Base-by-base conservation (phyloP, 1,140 invertebrate genomes). In the Lamellibrachia luymesi region DNA sequence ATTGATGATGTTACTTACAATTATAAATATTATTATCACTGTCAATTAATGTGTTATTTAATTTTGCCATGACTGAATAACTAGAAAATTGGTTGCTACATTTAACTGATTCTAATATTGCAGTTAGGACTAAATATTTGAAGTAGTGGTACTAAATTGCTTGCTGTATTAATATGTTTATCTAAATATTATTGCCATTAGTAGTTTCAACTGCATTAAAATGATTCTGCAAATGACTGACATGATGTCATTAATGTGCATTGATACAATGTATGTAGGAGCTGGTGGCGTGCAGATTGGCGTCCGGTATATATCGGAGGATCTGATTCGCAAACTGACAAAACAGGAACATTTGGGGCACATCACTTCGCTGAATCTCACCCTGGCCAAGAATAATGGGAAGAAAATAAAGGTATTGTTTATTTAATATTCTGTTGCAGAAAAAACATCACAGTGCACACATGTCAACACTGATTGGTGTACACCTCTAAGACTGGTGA, bases 261-360 rank as follows among this genome's bases (percentile, higher is more conserved):
- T 22, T 80, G 7, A 80, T 22, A 80, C 17, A n/a, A n/a, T 38
- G 38, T 80, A 0, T 80, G 13, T 80, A 80, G 64, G 64, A 17
- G 64, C 64, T 8, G 64, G 64, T 80, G 64, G 64, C 1, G 25
- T 8, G 0, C 94, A 95, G 51, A 50, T 94, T 56, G 96, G 96
- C 25, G 95, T 96, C 0, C 94, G 96, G 4, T 96, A 96, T 93
- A 96, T 96, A 64, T 96, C 95, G 25, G 96, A 96, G 90, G 96
- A 96, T 50, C 93, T 96, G 17, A 95, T 96, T 50, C 95, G 94
- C 50, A 96, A 96, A 92, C 93, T 95, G 6, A 94, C 95, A n/a
- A 96, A 95, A 93, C 95, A 96, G 91, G 95, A 95, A 13, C 95
- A 94, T 91, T 56, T 96, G 8, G 95, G 95, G 27, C 94, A 94